Conservation (phyloP, 2,797 vertebrate species). For the Cryptoprocta ferox region DNA sequence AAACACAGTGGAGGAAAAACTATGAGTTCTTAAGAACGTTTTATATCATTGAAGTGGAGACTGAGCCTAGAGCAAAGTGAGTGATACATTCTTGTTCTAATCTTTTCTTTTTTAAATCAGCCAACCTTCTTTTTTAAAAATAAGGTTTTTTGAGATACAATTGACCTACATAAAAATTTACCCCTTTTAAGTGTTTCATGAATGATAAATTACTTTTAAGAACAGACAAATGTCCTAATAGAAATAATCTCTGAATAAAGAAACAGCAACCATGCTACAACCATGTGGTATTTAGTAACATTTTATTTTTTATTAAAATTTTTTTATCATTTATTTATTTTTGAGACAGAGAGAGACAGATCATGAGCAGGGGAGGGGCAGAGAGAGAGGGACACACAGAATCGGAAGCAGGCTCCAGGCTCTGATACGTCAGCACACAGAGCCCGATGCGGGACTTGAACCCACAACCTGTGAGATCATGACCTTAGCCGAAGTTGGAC, state of each 20-base stretch:
- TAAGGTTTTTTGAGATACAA: background rate
- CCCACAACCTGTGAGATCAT: no score
- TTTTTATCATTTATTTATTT: no score
- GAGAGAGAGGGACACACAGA: no score
- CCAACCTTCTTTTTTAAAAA: background rate
- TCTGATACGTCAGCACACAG: no score
- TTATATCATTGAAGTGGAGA: background rate
- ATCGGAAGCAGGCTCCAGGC: no score
- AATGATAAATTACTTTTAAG: slow-evolving; percentile 31
- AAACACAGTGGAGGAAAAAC: background rate
- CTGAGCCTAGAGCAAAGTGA: background rate
- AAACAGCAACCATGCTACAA: background rate
- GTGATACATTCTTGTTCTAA: background rate
- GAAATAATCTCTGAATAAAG: background rate
- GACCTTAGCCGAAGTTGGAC: no score
- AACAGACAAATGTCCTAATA: background rate
- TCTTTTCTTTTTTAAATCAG: background rate
- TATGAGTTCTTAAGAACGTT: background rate
- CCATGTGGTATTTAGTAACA: background rate
- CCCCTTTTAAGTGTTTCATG: background rate
- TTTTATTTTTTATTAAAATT: background rate
- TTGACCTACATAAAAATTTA: background rate
- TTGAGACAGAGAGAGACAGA: no score
- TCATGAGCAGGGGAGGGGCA: no score
- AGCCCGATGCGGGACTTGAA: no score